Percentiles rank a stretch among this genome's conserved stretches.
Conservation (phyloP, 2,113 vertebrate genomes). For the Oryzias curvinotus region DNA sequence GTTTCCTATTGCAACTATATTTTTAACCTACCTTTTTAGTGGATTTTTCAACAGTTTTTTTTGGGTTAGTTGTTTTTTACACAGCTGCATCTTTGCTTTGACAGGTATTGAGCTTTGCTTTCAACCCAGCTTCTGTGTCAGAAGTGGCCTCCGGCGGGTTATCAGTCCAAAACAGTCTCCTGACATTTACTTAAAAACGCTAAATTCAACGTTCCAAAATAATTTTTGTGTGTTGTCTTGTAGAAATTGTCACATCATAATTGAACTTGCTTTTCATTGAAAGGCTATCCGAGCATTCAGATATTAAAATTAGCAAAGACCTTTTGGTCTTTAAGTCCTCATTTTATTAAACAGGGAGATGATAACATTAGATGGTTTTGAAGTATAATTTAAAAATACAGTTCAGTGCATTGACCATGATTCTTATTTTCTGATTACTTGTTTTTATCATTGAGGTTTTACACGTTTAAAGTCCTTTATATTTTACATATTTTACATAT, state of each 20-base stretch:
- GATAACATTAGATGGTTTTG: not conserved
- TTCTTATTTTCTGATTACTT: too few species aligned
- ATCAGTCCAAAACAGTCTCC: slow-evolving; percentile 57
- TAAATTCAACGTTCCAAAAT: slow-evolving; percentile 63
- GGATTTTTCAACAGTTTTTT: not conserved
- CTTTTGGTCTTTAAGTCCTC: slow-evolving; percentile 4
- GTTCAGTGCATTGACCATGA: too few species aligned
- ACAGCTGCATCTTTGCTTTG: slow-evolving; percentile 20
- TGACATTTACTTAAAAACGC: slow-evolving; percentile 65
- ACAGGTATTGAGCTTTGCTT: slow-evolving; percentile 33
- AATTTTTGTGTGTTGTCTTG: slow-evolving; percentile 37
- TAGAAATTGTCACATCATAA: slow-evolving; percentile 34
- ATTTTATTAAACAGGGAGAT: slow-evolving; percentile 8
- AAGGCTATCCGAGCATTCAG: not conserved
- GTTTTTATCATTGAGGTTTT: not conserved
- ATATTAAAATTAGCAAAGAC: slow-evolving; percentile 1
- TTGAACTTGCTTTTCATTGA: slow-evolving; percentile 27
- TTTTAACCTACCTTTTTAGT: not conserved
- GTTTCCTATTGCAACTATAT: slow-evolving; percentile 3
- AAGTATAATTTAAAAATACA: not conserved
- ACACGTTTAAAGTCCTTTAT: too few species aligned
- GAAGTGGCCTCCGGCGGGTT: slow-evolving; percentile 24
- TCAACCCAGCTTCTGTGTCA: slow-evolving; percentile 47
- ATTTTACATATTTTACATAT: too few species aligned
- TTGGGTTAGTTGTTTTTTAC: slow-evolving; percentile 24